phyloP scores from a whole-genome alignment of 2,113 vertebrate species.

The Phoxinus phoxinus region DNA sequence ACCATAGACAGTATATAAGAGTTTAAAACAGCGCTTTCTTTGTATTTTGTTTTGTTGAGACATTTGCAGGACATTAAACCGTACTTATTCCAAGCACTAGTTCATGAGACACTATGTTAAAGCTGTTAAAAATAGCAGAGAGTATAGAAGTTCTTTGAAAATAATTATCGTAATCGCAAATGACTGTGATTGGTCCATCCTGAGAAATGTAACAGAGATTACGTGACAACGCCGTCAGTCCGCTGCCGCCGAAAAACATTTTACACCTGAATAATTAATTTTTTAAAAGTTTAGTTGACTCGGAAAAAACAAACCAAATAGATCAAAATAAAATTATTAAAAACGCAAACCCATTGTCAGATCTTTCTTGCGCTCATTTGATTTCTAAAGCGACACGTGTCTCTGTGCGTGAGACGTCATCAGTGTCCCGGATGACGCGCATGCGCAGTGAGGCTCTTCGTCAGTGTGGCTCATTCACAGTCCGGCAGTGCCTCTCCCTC shows the following conservation, averaged over 20 bases:
- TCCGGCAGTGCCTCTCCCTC: not conserved
- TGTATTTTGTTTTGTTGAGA: no score
- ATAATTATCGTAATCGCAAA: not conserved
- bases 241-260: not conserved
- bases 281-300: fast-evolving
- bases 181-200: not conserved
- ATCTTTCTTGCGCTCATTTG: not conserved
- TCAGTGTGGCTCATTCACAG: not conserved
- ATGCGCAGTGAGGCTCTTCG: not conserved
- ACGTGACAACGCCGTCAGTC: not conserved
- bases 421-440: slow-evolving; percentile 10
- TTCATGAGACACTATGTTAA: no score
- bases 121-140: not conserved
- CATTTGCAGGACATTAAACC: not conserved
- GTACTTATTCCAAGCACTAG: not conserved
- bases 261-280: not conserved
- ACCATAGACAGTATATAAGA: no score
- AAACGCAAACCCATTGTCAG: not conserved
- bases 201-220: not conserved
- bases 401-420: slow-evolving; percentile 16
- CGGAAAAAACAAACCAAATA: not conserved
- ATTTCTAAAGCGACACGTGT: slow-evolving; percentile 14
- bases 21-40: no score
- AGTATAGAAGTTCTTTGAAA: no score
- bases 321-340: not conserved